Evolutionary conservation across 2,888 invertebrate species (phyloP).

Genomic region (Trisateles emortualis): DNA sequence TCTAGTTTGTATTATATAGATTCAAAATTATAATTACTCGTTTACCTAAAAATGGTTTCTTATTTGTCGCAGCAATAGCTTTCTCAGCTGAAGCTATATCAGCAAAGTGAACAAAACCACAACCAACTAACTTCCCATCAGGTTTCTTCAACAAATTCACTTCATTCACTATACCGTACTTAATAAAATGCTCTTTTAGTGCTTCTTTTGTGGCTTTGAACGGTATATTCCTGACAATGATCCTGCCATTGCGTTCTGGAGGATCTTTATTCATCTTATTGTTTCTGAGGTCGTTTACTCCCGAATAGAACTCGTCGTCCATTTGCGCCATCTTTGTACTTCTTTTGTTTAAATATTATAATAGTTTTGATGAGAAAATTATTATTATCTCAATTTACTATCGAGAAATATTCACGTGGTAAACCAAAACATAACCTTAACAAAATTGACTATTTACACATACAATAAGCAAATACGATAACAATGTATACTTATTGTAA

Average conservation of each 20-base stretch:
- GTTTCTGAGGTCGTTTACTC: constrained; percentile 58
- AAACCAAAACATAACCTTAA: constrained; percentile 58
- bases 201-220: constrained; percentile 91
- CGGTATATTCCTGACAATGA: constrained; percentile 90
- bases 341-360: constrained; percentile 9
- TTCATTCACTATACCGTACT: constrained; percentile 92
- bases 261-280: constrained; percentile 57
- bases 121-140: constrained; percentile 93
- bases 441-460: not conserved
- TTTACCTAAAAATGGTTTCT: constrained; percentile 88
- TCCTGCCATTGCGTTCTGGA: constrained; percentile 80
- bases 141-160: constrained; percentile 91
- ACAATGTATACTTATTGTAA: not conserved
- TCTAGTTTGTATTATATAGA: too few relatives aligned
- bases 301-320: constrained; percentile 50
- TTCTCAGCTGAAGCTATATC: constrained; percentile 92
- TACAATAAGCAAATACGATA: not conserved
- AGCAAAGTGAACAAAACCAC: constrained; percentile 95
- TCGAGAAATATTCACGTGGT: constrained; percentile 52
- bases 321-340: constrained; percentile 54
- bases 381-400: too few relatives aligned
- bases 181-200: constrained; percentile 90
- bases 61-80: constrained; percentile 90
- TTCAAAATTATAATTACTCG: too few relatives aligned
- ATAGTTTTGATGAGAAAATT: too few relatives aligned